Evolutionary conservation across 2,888 invertebrate genomes (phyloP), one percentile per base, ranked within the genome.

Genomic region (Drosophila pseudotalamancana): DNA sequence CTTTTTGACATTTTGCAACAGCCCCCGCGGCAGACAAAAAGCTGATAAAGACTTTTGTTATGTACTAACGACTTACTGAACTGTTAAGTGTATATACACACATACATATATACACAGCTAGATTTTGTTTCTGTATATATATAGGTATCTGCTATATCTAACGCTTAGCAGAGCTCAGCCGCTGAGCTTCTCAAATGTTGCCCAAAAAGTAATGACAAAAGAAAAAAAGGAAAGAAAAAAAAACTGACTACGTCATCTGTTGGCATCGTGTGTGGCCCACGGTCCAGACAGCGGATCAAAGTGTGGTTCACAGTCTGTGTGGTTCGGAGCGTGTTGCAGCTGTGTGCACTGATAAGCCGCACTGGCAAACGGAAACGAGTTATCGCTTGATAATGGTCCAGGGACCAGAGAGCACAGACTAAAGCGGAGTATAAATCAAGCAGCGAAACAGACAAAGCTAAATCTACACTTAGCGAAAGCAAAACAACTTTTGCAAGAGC

Each of bases 311-410:
- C n/a, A 8, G 25, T 25, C 25, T 25, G 43, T 12, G 53, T 18
- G 27, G 18, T 25, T 18, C 32, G 21, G n/a, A 6, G 6, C 31
- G 37, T 35, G 34, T 4, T 60, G 68, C 68, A 67, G 67, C 59
- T 56, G 73, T 67, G 35, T 43, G 14, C 45, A 43, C 51, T 67
- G 67, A 67, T 67, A 67, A 60, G 60, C 11, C 67, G 43, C 8
- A 43, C 43, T 49, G 43, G 59, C 60, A 31, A 72, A 57, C 73
- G 73, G 73, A 73, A 73, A 73, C 77, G 73, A 76, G 73, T 72
- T 72, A 72, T 72, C 72, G 76, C 72, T 56, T 75, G 72, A 72
- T 72, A 72, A 65, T 60, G 75, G 75, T 51, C 76, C 76, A 72
- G 59, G 32, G 55, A 34, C 6, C 46, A 49, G 19, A 48, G 40